Base-by-base conservation (phyloP, 2,797 vertebrate species). In the Aplochiton taeniatus region DNA sequence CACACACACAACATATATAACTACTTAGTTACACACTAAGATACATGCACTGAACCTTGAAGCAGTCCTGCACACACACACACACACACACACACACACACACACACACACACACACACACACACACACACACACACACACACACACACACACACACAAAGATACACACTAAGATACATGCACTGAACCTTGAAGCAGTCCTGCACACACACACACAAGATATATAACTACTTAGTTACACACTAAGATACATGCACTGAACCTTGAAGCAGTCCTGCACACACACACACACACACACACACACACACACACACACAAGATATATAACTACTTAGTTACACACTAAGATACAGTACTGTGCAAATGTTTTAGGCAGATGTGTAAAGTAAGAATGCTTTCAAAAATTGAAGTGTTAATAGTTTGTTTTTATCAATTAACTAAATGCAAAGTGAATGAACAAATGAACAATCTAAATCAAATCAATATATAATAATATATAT, bases 131-230 rank as follows among this genome's bases (percentile, higher is more conserved):
- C 17, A n/a, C 17, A 52, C 11, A 50, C 10, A 42, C 14, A 17
- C 61, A 65, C 11, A 41, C 1, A 56, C 17, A 31, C 16, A 56
- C n/a, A 54, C 5, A 48, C 11, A n/a, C 12, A 42, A 4, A 12
- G 9, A 10, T 47, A 10, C 46, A 47, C 9, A 13, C 46, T 47
- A 9, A 47, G 8, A 74, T 87, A 90, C 52, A 93, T 80, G 65
- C 93, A 94, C 44, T 93, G 88, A 20, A 92, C 91, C 3, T 53
- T 87, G 72, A 86, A 89, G 69, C 93, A 95, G 9, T 91, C 91
- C 93, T 94, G 77, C 0, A 10, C 46, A 71, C 5, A 51, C 9
- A 45, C 14, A n/a, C n/a, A n/a, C n/a, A n/a, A n/a, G n/a, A n/a
- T 53, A 42, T 13, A 31, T 31, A 20, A 31, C 31, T 31, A 31